phyloP scores from a whole-genome alignment of 1,140 invertebrate genomes.

The Cotesia glomerata region DNA sequence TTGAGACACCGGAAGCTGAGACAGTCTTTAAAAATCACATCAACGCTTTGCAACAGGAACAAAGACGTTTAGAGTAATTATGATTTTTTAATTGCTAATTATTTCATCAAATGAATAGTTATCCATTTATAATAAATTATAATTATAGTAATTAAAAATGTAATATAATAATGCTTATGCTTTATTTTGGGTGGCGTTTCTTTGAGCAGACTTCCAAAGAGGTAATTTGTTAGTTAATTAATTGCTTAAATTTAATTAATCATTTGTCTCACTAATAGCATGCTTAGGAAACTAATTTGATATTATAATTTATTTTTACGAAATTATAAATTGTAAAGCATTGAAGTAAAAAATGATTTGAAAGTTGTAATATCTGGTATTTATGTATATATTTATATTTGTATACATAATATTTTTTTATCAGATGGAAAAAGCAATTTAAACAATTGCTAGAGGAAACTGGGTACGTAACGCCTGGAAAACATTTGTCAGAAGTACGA shows the following conservation, averaged over 20 bases:
- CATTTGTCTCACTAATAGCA: slow-evolving; percentile 8
- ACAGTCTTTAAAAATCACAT: slow-evolving; percentile 90
- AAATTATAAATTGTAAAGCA: no score
- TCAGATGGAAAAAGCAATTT: slow-evolving; percentile 89
- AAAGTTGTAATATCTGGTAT: not conserved
- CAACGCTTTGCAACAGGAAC: slow-evolving; percentile 87
- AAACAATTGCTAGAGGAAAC: slow-evolving; percentile 93
- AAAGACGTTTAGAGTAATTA: slow-evolving; percentile 86
- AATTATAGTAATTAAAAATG: not conserved
- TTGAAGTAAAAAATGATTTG: not conserved
- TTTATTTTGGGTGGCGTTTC: slow-evolving; percentile 62
- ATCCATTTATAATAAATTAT: not conserved
- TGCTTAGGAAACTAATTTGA: not conserved
- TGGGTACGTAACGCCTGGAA: slow-evolving; percentile 92
- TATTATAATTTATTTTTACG: no score
- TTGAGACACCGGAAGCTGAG: slow-evolving; percentile 90
- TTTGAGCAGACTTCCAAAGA: slow-evolving; percentile 63
- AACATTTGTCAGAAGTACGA: slow-evolving; percentile 88
- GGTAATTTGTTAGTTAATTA: slow-evolving; percentile 47
- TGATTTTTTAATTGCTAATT: slow-evolving; percentile 17
- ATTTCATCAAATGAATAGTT: not conserved
- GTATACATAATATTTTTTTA: slow-evolving; percentile 4
- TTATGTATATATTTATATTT: not conserved
- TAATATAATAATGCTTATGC: slow-evolving; percentile 55
- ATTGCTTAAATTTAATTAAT: not conserved